Conservation (phyloP, 2,888 invertebrate species). For the Hydrotaea cyrtoneurina region DNA sequence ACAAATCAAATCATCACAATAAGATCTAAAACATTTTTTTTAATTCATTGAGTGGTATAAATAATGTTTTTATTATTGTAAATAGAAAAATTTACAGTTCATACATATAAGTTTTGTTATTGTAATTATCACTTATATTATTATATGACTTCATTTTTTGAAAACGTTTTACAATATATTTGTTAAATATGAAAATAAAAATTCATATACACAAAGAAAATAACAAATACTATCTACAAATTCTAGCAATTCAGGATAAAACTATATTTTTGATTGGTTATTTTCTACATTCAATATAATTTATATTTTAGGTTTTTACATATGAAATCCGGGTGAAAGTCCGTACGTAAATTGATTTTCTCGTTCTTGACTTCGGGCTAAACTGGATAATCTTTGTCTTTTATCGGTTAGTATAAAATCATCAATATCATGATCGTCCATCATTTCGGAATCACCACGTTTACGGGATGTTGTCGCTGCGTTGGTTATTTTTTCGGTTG, state of each 20-base stretch:
- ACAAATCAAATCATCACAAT: conserved; percentile 53
- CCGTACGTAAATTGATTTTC: conserved; percentile 78
- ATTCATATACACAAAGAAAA: neutral
- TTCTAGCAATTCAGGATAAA: neutral
- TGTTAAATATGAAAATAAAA: neutral
- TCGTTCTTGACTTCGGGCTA: conserved; percentile 75
- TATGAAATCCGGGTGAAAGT: conserved; percentile 77
- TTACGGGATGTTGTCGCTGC: conserved; percentile 70
- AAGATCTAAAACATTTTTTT: neutral
- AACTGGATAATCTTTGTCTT: conserved; percentile 73
- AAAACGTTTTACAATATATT: neutral
- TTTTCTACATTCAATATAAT: neutral
- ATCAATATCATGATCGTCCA: conserved; percentile 76
- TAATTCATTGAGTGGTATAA: conserved; percentile 8
- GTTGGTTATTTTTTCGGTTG: conserved; percentile 6
- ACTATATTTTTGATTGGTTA: conserved; percentile 35
- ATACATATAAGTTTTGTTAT: neutral
- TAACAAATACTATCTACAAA: neutral
- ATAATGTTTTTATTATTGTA: conserved; percentile 23
- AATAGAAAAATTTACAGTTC: conserved; percentile 24
- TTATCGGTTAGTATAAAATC: conserved; percentile 79
- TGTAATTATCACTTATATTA: conserved; percentile 15
- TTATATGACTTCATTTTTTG: conserved; percentile 17
- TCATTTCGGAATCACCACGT: conserved; percentile 78
- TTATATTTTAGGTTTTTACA: conserved; percentile 56